Percentiles rank a stretch among this genome's conserved stretches.
Conservation (phyloP, 2,797 vertebrate genomes). For the Tinamus major region DNA sequence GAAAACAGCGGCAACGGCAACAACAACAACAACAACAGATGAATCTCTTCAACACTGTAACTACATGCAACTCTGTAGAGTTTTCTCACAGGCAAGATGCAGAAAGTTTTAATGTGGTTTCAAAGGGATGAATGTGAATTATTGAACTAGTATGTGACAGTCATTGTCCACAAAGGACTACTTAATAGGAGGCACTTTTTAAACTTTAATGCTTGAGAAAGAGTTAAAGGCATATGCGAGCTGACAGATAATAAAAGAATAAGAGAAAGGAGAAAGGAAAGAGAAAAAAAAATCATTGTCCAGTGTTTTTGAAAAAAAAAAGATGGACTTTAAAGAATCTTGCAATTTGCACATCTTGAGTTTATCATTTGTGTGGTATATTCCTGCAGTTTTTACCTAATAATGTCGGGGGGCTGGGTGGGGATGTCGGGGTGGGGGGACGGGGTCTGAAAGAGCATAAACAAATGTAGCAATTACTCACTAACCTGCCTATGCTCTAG, state of each 20-base stretch:
- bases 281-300: constrained; percentile 85
- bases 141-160: constrained; percentile 81
- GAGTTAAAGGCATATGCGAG: constrained; percentile 81
- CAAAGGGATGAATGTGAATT: constrained; percentile 88
- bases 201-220: constrained; percentile 83
- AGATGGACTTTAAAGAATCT: constrained; percentile 96
- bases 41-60: constrained; percentile 88
- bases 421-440: constrained; percentile 31
- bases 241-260: constrained; percentile 79
- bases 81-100: constrained; percentile 80
- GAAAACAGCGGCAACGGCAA: constrained; percentile 65
- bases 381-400: constrained; percentile 86
- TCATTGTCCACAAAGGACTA: constrained; percentile 82
- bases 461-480: constrained; percentile 93
- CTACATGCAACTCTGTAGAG: constrained; percentile 81
- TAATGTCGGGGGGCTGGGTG: constrained; percentile 81
- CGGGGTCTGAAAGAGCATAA: constrained; percentile 82
- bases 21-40: constrained; percentile 73
- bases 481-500: constrained; percentile 85
- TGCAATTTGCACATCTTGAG: constrained; percentile 99
- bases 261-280: constrained; percentile 77
- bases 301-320: constrained; percentile 91
- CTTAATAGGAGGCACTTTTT: constrained; percentile 86
- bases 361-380: constrained; percentile 87
- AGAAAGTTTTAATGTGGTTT: constrained; percentile 84